phyloP scores from a whole-genome alignment of 2,888 invertebrate genomes.

The Sphaerophoria taeniata region DNA sequence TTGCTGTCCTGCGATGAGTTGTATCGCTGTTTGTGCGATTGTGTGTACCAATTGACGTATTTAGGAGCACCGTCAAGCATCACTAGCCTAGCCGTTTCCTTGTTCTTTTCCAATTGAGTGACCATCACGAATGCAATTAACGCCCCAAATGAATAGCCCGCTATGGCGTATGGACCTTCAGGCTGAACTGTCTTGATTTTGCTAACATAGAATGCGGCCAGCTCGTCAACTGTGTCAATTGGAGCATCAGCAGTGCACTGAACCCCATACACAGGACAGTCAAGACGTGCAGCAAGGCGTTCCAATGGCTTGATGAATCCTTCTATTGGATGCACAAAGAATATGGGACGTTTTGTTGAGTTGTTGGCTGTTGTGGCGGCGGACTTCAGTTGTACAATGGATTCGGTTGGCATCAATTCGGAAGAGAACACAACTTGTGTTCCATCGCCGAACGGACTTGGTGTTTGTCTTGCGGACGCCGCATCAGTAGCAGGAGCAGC shows the following conservation, averaged over 20 bases:
- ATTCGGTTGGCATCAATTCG: slow-evolving; percentile 90
- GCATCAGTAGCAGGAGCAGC: slow-evolving; percentile 61
- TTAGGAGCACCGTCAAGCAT: slow-evolving; percentile 96
- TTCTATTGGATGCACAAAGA: slow-evolving; percentile 93
- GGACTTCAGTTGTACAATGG: slow-evolving; percentile 87
- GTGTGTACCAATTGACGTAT: slow-evolving; percentile 90
- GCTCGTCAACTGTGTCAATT: slow-evolving; percentile 87
- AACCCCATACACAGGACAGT: slow-evolving; percentile 92
- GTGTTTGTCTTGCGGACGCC: slow-evolving; percentile 75
- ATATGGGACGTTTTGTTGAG: slow-evolving; percentile 84
- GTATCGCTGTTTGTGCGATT: slow-evolving; percentile 84
- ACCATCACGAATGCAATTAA: slow-evolving; percentile 98
- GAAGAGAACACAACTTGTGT: slow-evolving; percentile 85
- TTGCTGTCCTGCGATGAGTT: slow-evolving; percentile 83
- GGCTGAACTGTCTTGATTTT: slow-evolving; percentile 91
- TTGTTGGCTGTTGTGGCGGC: slow-evolving; percentile 79
- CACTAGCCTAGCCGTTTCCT: slow-evolving; percentile 83
- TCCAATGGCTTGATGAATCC: slow-evolving; percentile 90
- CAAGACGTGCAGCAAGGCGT: slow-evolving; percentile 88
- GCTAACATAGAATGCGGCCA: slow-evolving; percentile 89
- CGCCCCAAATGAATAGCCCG: slow-evolving; percentile 98
- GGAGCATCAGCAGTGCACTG: slow-evolving; percentile 93
- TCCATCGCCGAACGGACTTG: slow-evolving; percentile 82
- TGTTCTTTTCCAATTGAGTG: slow-evolving; percentile 88
- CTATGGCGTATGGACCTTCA: slow-evolving; percentile 92